Evolutionary conservation across 1,140 invertebrate genomes (phyloP).

Genomic region (Myzus persicae): DNA sequence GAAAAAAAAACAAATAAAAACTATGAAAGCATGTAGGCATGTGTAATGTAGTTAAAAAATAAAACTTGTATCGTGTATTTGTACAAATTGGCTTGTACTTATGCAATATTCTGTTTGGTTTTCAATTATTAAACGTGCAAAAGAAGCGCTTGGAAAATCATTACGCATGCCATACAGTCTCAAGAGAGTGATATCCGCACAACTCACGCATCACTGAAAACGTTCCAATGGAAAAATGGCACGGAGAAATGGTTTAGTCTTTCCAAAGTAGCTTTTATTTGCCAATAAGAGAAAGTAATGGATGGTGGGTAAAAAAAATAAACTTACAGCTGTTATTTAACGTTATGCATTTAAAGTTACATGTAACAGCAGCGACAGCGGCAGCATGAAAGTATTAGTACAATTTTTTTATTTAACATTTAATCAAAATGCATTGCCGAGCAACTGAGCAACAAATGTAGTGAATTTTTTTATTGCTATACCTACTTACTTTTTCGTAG

Average conservation of each 20-base stretch:
- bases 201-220: not conserved
- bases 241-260: not conserved
- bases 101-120: not conserved
- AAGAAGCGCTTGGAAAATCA: not conserved
- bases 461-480: not conserved
- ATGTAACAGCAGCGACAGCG: not conserved
- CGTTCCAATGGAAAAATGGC: not conserved
- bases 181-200: not conserved
- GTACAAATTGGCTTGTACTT: not conserved
- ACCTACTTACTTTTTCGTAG: not conserved
- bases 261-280: constrained; percentile 21
- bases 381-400: not conserved
- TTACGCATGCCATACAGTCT: constrained; percentile 15
- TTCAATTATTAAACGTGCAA: not conserved
- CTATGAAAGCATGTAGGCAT: not conserved
- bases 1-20: not conserved
- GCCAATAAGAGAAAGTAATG: not conserved
- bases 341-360: not conserved
- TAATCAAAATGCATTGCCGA: not conserved
- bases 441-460: not conserved
- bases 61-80: not conserved
- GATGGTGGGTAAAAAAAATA: too few species aligned
- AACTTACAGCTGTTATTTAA: not conserved
- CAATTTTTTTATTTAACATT: not conserved
- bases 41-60: not conserved